Conservation (phyloP, 2,113 vertebrate genomes). For the Corapipo altera region DNA sequence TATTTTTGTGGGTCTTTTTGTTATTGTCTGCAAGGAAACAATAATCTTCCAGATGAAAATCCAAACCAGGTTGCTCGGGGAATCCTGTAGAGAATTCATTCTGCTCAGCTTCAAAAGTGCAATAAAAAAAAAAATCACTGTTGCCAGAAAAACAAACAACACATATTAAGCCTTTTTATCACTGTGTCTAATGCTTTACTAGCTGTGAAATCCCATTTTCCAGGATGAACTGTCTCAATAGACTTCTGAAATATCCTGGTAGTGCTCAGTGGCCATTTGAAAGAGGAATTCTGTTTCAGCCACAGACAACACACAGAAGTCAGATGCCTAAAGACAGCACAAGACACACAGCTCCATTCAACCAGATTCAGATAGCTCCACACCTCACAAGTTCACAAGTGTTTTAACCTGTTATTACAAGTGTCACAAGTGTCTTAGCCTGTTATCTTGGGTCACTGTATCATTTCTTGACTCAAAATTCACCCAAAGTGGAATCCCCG, state of each 20-base stretch:
- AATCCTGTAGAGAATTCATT: background rate
- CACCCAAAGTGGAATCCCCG: background rate
- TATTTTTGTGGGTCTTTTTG: background rate
- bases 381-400: background rate
- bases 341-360: background rate
- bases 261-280: background rate
- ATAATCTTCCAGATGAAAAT: background rate
- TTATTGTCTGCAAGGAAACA: background rate
- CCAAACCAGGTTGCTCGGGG: background rate
- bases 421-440: background rate
- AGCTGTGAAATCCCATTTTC: constrained; percentile 61
- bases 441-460: background rate
- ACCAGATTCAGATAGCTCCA: background rate
- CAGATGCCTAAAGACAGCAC: background rate
- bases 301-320: background rate
- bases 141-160: constrained; percentile 30
- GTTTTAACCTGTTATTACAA: background rate
- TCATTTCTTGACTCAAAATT: background rate
- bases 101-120: background rate
- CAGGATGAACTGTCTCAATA: constrained; percentile 24
- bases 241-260: background rate
- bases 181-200: constrained; percentile 50
- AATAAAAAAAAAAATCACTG: background rate
- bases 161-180: constrained; percentile 46
- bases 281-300: background rate